phyloP scores from a whole-genome alignment of 2,797 vertebrate genomes.

The Bryconaethiops microstoma region DNA sequence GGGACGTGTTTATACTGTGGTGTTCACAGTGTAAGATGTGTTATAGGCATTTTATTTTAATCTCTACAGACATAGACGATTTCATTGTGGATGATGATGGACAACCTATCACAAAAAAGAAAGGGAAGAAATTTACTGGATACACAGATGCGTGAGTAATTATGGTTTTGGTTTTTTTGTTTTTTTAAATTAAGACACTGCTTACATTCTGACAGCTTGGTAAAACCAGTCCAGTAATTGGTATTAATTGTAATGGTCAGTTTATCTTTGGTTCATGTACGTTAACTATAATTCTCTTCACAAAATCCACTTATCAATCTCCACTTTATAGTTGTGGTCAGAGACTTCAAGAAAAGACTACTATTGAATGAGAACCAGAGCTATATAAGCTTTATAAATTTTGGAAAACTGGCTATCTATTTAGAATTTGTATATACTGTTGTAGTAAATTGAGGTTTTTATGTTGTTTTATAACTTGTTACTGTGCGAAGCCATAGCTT shows the following conservation, averaged over 20 bases:
- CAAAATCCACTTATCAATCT: not conserved
- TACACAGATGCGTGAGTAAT: constrained; percentile 96
- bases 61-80: constrained; percentile 90
- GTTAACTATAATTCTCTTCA: not conserved
- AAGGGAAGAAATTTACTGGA: constrained; percentile 94
- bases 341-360: not conserved
- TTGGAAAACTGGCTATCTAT: not conserved
- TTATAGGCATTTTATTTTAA: not conserved
- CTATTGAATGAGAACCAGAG: not conserved
- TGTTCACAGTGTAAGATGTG: not conserved
- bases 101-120: constrained; percentile 97
- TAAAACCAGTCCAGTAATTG: not conserved
- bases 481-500: not conserved
- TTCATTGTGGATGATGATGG: constrained; percentile 99
- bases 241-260: not conserved
- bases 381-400: not conserved
- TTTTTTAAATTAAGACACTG: not conserved
- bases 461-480: not conserved
- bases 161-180: not conserved
- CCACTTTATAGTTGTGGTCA: not conserved
- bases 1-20: too few species aligned
- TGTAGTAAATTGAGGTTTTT: not conserved
- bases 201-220: not conserved
- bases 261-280: too few species aligned
- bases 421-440: not conserved